Evolutionary conservation across 2,888 invertebrate genomes (phyloP).

Genomic region (Dysmachus trigonus): DNA sequence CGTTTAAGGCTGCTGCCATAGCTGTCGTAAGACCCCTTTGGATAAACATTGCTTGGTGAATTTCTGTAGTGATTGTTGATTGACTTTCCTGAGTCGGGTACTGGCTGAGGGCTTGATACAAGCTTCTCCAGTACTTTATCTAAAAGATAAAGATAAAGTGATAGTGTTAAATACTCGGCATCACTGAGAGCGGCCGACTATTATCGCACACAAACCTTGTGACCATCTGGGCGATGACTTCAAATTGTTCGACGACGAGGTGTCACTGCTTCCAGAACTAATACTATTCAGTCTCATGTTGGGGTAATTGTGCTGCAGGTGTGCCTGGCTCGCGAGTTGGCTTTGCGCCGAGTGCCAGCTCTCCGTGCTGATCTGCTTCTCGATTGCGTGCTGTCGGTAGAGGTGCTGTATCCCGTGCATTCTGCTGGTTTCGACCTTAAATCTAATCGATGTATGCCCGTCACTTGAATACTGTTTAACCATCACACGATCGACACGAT

Average conservation of each 20-base stretch:
- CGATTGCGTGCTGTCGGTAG: constrained; percentile 64
- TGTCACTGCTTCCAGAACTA: constrained; percentile 60
- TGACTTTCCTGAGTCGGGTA: constrained; percentile 59
- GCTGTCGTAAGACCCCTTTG: constrained; percentile 58
- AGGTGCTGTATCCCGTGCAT: constrained; percentile 65
- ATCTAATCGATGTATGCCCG: neutral
- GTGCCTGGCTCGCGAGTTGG: constrained; percentile 45
- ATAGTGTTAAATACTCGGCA: neutral
- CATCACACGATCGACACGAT: neutral
- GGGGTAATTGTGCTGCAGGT: constrained; percentile 49
- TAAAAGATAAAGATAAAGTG: constrained; percentile 27
- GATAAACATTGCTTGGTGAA: constrained; percentile 54
- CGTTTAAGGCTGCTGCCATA: constrained; percentile 58
- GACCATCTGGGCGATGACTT: constrained; percentile 58
- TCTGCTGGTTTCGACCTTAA: constrained; percentile 36
- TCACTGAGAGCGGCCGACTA: neutral
- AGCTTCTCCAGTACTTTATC: constrained; percentile 56
- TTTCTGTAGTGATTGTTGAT: constrained; percentile 58
- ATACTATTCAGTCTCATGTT: constrained; percentile 56
- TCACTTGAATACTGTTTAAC: constrained; percentile 44
- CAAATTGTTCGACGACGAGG: constrained; percentile 57
- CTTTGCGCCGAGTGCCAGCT: constrained; percentile 64
- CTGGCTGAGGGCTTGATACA: constrained; percentile 60
- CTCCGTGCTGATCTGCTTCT: constrained; percentile 65
- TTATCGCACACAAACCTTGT: constrained; percentile 54